phyloP scores from a whole-genome alignment of 2,888 invertebrate genomes.

The Lepidochrysops patricia region DNA sequence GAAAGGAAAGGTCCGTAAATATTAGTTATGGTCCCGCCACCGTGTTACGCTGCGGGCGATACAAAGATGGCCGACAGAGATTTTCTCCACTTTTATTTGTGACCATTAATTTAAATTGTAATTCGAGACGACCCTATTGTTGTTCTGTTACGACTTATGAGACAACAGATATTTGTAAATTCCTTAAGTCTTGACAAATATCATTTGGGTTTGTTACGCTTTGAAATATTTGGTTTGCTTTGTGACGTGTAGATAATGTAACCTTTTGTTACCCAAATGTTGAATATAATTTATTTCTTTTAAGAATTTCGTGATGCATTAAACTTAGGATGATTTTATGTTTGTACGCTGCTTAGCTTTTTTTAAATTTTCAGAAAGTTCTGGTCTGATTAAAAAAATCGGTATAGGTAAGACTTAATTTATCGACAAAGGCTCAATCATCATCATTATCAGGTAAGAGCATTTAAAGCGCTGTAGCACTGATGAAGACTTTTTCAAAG shows the following conservation, averaged over 20 bases:
- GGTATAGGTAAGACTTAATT: too few species aligned
- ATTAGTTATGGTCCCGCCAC: conserved; percentile 27
- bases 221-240: not conserved
- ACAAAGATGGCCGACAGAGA: conserved; percentile 9
- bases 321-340: too few species aligned
- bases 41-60: conserved; percentile 25
- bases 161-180: conserved; percentile 3
- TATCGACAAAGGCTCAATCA: too few species aligned
- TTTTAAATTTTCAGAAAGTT: too few species aligned
- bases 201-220: not conserved
- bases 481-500: too few species aligned
- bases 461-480: too few species aligned
- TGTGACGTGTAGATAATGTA: conserved; percentile 27
- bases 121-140: conserved; percentile 15
- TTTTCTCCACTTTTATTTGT: conserved; percentile 13
- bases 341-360: too few species aligned
- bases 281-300: not conserved
- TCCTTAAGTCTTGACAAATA: not conserved
- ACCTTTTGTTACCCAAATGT: conserved; percentile 47
- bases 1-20: conserved; percentile 41
- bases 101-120: conserved; percentile 15
- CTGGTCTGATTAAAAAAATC: too few species aligned
- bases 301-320: not conserved
- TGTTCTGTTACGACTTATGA: conserved; percentile 8
- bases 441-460: too few species aligned